Conservation (phyloP, 2,888 invertebrate genomes). For the Lysandra bellargus region DNA sequence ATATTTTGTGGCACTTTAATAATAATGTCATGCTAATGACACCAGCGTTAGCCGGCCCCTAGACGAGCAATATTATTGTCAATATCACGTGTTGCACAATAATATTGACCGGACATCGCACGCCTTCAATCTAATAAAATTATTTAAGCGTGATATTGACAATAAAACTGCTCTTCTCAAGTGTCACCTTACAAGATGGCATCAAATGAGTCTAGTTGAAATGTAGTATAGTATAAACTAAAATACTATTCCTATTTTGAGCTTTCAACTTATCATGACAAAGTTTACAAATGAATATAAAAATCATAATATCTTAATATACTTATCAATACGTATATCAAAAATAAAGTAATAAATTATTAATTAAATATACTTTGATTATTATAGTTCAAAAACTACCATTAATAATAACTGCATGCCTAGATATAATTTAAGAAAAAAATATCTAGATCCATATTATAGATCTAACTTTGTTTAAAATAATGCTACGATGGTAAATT, state of each 20-base stretch:
- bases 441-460: background rate
- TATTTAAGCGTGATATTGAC: too few relatives aligned
- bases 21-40: background rate
- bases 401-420: slow-evolving; percentile 2
- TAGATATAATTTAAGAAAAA: background rate
- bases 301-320: background rate
- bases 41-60: background rate
- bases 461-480: background rate
- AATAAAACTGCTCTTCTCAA: too few relatives aligned
- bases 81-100: too few relatives aligned
- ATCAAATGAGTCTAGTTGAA: too few relatives aligned
- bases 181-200: too few relatives aligned
- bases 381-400: slow-evolving; percentile 1
- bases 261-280: background rate
- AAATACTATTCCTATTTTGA: background rate
- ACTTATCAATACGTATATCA: background rate
- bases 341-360: background rate
- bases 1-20: background rate
- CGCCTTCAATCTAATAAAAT: too few relatives aligned
- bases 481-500: background rate
- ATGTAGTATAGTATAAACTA: too few relatives aligned
- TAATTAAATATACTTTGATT: background rate
- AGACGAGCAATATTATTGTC: too few relatives aligned
- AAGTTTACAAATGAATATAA: background rate
- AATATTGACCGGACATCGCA: too few relatives aligned